phyloP scores from a whole-genome alignment of 2,113 vertebrate species.

The Syrmaticus mikado region DNA sequence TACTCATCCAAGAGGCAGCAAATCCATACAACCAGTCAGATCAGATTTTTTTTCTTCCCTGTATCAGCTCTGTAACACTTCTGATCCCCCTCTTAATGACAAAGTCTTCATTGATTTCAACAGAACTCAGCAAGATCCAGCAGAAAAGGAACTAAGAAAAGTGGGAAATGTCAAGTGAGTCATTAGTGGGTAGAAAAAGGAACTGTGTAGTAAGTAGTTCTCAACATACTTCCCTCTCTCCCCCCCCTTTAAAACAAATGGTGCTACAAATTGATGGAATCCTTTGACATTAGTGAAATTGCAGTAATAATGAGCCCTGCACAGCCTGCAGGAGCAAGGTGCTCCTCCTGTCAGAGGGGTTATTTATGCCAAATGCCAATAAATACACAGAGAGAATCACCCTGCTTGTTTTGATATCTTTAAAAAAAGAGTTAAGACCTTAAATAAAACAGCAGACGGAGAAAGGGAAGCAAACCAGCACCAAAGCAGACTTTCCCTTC shows the following conservation, averaged over 20 bases:
- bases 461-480: not conserved
- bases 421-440: not conserved
- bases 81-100: not conserved
- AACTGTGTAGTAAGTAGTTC: slow-evolving; percentile 2
- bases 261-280: slow-evolving; percentile 24
- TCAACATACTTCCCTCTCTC: not conserved
- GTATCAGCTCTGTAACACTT: not conserved
- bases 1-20: not conserved
- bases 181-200: not conserved
- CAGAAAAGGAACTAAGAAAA: not conserved
- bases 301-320: not conserved
- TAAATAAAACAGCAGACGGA: not conserved
- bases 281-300: slow-evolving; percentile 25
- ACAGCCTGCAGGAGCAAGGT: not conserved
- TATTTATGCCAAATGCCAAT: not conserved
- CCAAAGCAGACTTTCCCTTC: not conserved
- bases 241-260: slow-evolving; percentile 22
- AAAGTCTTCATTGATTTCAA: slow-evolving; percentile 22
- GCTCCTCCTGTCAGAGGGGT: not conserved
- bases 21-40: not conserved
- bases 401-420: not conserved
- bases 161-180: slow-evolving; percentile 47
- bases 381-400: not conserved
- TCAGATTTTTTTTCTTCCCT: accelerated
- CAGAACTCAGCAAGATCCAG: not conserved